phyloP scores from a whole-genome alignment of 2,888 invertebrate species.

The Nomada ferruginata region DNA sequence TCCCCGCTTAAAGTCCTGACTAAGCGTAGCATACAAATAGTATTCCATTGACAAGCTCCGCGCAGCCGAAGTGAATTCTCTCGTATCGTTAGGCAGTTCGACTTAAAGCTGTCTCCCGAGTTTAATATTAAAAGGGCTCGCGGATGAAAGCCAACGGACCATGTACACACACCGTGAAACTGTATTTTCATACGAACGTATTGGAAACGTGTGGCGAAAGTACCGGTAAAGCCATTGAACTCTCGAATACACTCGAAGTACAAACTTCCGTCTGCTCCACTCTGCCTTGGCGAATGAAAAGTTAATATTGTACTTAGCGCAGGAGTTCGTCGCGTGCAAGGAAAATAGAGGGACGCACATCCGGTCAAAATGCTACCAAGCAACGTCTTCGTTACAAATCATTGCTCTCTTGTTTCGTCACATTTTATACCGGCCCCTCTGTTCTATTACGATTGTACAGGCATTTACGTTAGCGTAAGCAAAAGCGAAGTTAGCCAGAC shows the following conservation, averaged over 20 bases:
- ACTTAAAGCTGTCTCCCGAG: no score
- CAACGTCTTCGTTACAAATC: conserved; percentile 40
- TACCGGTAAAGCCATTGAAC: no score
- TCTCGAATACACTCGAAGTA: neutral
- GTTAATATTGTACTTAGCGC: neutral
- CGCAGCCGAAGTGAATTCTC: no score
- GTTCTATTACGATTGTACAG: neutral
- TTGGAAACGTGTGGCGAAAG: no score
- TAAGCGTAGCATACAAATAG: no score
- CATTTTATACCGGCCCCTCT: neutral
- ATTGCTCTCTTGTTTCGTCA: neutral
- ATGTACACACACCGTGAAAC: no score
- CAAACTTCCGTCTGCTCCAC: neutral
- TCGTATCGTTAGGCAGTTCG: no score
- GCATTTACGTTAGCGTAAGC: conserved; percentile 16
- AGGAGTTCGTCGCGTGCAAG: neutral
- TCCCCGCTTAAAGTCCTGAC: no score
- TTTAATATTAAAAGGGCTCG: no score
- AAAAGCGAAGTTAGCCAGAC: conserved; percentile 35
- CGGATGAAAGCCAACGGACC: no score
- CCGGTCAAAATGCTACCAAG: conserved; percentile 9
- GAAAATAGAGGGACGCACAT: neutral
- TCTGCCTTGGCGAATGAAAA: neutral
- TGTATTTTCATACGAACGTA: no score
- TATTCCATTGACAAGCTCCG: no score